Base-by-base conservation (phyloP, 2,888 invertebrate species). In the Microdon myrmicae region DNA sequence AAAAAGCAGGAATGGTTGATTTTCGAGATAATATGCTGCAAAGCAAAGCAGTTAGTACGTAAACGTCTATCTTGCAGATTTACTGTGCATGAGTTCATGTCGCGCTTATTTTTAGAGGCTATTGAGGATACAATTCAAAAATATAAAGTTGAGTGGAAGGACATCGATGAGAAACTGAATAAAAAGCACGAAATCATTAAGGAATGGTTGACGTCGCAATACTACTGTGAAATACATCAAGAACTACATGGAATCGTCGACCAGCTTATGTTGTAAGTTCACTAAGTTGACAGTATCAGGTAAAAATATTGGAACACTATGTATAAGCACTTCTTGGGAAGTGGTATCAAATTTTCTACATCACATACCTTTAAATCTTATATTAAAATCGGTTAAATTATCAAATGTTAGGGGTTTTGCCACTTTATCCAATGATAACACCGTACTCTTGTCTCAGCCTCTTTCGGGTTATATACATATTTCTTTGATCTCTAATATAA, bases 241-340 rank as follows among this genome's bases (percentile, higher is more conserved):
- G 84, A 85, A 70, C 76, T 86, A 6, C 73, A 83, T 25, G 58
- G 75, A 3, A 78, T 82, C 49, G 85, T 86, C 2, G 85, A 85
- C 71, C 74, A 77, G 47, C 72, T 78, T 23, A 79, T 81, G 80
- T 70, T 77, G 78, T 78, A 68, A 58, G 38, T 17, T 20, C 14
- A 28, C n/a, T 16, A 23, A n/a, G 4, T 13, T 41, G 22, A 25
- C 10, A 10, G 17, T n/a, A 3, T 16, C 8, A 19, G 7, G 5
- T 2, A 5, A 4, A n/a, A 23, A 39, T 19, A 8, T 17, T 8
- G 6, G 23, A 14, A 2, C 9, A 39, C 14, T 6, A 25, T n/a
- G n/a, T n/a, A n/a, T n/a, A n/a, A n/a, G n/a, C n/a, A n/a, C n/a
- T n/a, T n/a, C n/a, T n/a, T n/a, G n/a, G n/a, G n/a, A n/a, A n/a